A percentile compares a stretch with the other conserved stretches of the same genome.
Conservation (phyloP, 2,888 invertebrate species). For the Luperina testacea region DNA sequence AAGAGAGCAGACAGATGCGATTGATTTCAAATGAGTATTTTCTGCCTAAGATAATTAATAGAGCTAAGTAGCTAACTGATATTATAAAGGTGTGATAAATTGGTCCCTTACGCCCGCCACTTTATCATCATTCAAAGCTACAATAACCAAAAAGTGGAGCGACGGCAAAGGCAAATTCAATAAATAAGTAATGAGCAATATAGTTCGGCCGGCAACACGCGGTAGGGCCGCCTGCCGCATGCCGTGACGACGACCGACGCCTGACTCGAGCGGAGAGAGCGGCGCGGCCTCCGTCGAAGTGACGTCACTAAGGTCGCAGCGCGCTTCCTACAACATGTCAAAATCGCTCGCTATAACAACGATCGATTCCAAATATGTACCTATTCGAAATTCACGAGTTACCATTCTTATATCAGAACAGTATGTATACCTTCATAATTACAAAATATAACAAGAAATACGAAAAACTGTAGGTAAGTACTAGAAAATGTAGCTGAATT, state of each 20-base stretch:
- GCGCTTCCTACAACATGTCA: constrained; percentile 80
- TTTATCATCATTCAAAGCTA: constrained; percentile 62
- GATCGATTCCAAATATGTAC: constrained; percentile 45
- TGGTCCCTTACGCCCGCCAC: constrained; percentile 51
- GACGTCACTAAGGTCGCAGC: constrained; percentile 84
- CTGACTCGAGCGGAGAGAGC: constrained; percentile 75
- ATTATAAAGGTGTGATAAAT: constrained; percentile 39
- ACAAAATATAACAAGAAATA: background rate
- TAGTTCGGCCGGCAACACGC: constrained; percentile 68
- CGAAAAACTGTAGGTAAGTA: background rate
- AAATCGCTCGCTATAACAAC: constrained; percentile 66
- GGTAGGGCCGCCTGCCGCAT: constrained; percentile 47
- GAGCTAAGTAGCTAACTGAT: background rate
- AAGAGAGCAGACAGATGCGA: constrained; percentile 6
- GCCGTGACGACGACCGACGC: constrained; percentile 47
- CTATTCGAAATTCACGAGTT: constrained; percentile 39
- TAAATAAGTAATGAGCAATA: constrained; percentile 76
- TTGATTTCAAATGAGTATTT: constrained; percentile 25
- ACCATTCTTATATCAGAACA: background rate
- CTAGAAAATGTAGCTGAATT: background rate
- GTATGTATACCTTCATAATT: background rate
- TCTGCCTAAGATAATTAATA: background rate
- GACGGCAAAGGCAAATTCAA: constrained; percentile 70
- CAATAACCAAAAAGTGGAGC: constrained; percentile 70
- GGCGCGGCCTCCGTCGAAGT: constrained; percentile 75